Base-by-base conservation (phyloP, 1,140 invertebrate genomes). In the Heterodera schachtii region DNA sequence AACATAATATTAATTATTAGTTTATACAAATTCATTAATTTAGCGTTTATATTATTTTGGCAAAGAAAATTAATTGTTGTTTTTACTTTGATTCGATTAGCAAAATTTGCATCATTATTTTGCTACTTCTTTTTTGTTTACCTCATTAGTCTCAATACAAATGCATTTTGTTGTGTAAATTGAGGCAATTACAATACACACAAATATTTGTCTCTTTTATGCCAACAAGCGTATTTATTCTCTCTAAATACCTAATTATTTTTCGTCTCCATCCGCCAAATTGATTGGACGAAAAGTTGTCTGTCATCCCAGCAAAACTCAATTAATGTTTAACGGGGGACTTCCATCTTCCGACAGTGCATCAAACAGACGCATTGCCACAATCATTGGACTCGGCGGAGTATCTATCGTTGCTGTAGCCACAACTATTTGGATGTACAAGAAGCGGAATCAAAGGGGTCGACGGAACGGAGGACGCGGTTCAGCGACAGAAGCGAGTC, bases 331-430 rank as follows among this genome's bases (percentile, higher is more conserved):
- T 41, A 67, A 31, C 64, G 52, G 64, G 44, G 73, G 73, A 31
- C 13, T 9, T 19, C 21, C 44, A 41, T 64, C 75, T 21, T 77
- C 44, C 52, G 16, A 41, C 47, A 75, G n/a, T 64, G 46, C 67
- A 21, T 7, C 49, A 57, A 66, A 8, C 60, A n/a, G 75, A 41
- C 69, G 66, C 11, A 64, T 79, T 75, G 43, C 70, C 49, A 73
- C 66, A 46, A 16, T 79, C 8, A 74, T 79, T 52, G 78, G 57
- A 75, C 78, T 79, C 21, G 78, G 78, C 11, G 76, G 78, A 13
- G 78, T 67, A 16, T 79, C 78, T 31, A 47, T 78, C 31, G 76
- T 73, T 44, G 78, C 52, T 46, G 52, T 79, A 11, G 73, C 73
- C 73, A 57, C 66, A 52, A 52, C 49, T 8, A 52, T 52, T 43